Conservation (phyloP, 2,888 invertebrate genomes). For the Octonoba sinensis region DNA sequence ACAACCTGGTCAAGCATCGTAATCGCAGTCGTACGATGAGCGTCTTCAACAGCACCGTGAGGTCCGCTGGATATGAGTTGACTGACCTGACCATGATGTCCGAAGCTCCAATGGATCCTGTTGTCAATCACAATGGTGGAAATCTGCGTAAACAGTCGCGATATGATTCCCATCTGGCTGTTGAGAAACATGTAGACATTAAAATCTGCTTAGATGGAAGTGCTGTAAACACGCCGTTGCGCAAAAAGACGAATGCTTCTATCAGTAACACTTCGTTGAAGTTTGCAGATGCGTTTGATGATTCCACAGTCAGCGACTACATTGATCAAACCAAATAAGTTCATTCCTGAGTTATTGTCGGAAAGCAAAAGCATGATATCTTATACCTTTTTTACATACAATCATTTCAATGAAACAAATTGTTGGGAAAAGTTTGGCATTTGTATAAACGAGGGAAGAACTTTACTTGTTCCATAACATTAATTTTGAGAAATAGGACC, state of each 20-base stretch:
- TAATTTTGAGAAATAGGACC: too few species aligned
- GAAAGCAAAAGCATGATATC: neutral
- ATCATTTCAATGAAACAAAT: too few species aligned
- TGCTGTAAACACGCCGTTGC: neutral
- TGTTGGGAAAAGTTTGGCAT: too few species aligned
- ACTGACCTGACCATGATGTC: conserved; percentile 52
- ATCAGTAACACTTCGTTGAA: conserved; percentile 84
- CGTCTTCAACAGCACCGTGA: conserved; percentile 55
- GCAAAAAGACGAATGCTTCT: conserved; percentile 52
- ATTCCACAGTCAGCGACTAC: conserved; percentile 35
- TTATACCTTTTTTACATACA: too few species aligned
- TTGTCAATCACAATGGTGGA: conserved; percentile 15
- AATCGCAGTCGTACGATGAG: conserved; percentile 30
- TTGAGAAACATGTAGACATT: neutral
- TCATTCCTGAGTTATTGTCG: neutral
- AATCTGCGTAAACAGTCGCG: conserved; percentile 18
- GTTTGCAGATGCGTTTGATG: conserved; percentile 77
- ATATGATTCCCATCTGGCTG: neutral
- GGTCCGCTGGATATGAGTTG: conserved; percentile 42
- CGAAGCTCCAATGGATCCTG: conserved; percentile 17
- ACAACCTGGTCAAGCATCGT: neutral
- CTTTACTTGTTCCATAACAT: too few species aligned
- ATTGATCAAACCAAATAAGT: conserved; percentile 49
- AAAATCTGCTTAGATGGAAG: neutral
- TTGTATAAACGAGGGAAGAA: too few species aligned